Evolutionary conservation across 2,113 vertebrate species (phyloP), one percentile per base, ranked within the genome.

Genomic region (Oryzias woworae): DNA sequence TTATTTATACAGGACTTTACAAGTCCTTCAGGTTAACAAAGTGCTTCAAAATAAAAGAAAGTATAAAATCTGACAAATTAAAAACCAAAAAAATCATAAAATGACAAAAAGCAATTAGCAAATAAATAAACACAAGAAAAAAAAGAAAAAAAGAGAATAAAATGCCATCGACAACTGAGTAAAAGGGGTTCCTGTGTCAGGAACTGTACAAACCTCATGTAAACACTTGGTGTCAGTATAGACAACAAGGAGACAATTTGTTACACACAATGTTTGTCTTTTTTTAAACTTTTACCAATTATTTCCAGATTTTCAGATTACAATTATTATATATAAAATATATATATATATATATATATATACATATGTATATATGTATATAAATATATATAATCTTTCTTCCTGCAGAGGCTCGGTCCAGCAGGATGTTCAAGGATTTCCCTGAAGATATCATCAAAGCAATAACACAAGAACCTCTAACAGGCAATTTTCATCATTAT

Each of bases 401-500:
- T 15, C n/a, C 41, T 55, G 47, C 84, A 93, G 92, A 86, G 10
- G 88, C 79, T 1, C 4, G 18, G 17, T 75, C 85, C 45, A 94
- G 93, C 41, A 81, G 55, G 66, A 90, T 93, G 87, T 94, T 93
- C 54, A 13, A 55, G 7, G 66, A 46, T 23, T 90, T 93, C 66
- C 85, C 92, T 10, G 14, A 54, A 0, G 69, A 89, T 6, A 58
- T 94, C 5, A 68, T 90, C 43, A 81, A 68, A 51, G 84, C 87
- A 44, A 55, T 93, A 66, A 59, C 87, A 31, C 49, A 71, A 18
- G 93, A 94, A 66, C 81, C 91, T 4, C 79, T 94, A 22, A 92
- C 93, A 17, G 92, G 81, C 42, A 93, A 94, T 69, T 93, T 93
- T 77, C 93, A 94, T 65, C 66, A 88, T 69, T 94, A 78, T 66